Percentiles rank a stretch among this genome's conserved stretches.
phyloP scores from a whole-genome alignment of 1,140 invertebrate genomes.

The Mactra quadrangularis region DNA sequence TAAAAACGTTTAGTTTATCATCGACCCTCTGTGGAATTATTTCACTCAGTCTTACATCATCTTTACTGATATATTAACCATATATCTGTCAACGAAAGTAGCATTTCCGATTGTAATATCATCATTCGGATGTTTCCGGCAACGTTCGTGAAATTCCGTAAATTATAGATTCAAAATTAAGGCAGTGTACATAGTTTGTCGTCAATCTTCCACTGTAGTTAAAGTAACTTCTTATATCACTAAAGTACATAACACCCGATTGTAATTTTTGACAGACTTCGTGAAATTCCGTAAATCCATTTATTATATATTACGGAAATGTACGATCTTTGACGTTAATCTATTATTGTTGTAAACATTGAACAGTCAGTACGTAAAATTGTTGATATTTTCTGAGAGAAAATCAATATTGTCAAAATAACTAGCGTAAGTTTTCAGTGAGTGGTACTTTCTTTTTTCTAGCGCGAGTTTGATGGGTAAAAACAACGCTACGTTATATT shows the following conservation, averaged over 20 bases:
- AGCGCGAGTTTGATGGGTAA: not conserved
- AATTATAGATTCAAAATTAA: no score
- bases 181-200: no score
- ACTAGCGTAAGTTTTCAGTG: slow-evolving; percentile 10
- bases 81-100: slow-evolving; percentile 16
- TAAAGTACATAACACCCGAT: no score
- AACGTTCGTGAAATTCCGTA: no score
- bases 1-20: slow-evolving; percentile 13
- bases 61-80: not conserved
- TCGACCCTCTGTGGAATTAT: slow-evolving; percentile 1
- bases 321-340: no score
- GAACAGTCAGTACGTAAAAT: not conserved
- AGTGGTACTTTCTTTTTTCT: not conserved
- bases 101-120: not conserved
- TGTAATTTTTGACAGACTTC: no score
- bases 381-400: not conserved
- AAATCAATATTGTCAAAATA: slow-evolving; percentile 27
- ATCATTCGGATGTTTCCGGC: no score
- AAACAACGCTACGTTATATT: no score
- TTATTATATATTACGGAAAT: no score
- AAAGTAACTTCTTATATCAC: no score
- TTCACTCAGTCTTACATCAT: slow-evolving; percentile 17
- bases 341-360: not conserved
- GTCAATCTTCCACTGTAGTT: no score
- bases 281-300: no score